phyloP scores from a whole-genome alignment of 2,113 vertebrate species.

The Phalacrocorax aristotelis region DNA sequence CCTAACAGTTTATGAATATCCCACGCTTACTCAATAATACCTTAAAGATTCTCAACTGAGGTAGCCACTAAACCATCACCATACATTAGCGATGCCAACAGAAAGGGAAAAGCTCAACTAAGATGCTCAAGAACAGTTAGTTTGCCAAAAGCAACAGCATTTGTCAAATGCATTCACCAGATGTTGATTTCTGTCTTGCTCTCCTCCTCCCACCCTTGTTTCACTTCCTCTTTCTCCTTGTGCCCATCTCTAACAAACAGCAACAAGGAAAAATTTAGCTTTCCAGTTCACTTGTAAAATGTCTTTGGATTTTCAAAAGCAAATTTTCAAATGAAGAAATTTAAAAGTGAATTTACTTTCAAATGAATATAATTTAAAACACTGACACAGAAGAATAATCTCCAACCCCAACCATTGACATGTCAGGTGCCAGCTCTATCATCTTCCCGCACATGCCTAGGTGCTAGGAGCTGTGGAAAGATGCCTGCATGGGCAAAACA shows the following conservation, averaged over 20 bases:
- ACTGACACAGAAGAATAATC: not conserved
- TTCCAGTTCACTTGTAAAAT: not conserved
- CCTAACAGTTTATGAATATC: not conserved
- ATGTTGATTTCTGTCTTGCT: not conserved
- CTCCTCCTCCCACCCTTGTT: not conserved
- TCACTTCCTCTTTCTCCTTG: constrained; percentile 15
- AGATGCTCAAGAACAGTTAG: not conserved
- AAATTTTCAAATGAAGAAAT: not conserved
- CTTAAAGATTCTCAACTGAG: constrained; percentile 20
- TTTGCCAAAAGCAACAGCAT: not conserved
- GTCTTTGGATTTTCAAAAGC: not conserved
- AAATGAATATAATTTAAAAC: not conserved
- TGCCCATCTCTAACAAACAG: not conserved
- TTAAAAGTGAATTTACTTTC: not conserved
- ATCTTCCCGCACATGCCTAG: not conserved
- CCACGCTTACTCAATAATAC: not conserved
- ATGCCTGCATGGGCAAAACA: not conserved
- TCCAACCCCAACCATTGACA: not conserved
- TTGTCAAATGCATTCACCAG: not conserved
- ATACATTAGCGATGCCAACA: not conserved
- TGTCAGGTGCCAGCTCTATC: not conserved
- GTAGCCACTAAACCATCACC: not conserved
- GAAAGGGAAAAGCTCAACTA: not conserved
- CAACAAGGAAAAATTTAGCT: not conserved
- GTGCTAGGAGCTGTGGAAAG: not conserved